Base-by-base conservation (phyloP, 2,888 invertebrate species). In the Drosophila testacea region DNA sequence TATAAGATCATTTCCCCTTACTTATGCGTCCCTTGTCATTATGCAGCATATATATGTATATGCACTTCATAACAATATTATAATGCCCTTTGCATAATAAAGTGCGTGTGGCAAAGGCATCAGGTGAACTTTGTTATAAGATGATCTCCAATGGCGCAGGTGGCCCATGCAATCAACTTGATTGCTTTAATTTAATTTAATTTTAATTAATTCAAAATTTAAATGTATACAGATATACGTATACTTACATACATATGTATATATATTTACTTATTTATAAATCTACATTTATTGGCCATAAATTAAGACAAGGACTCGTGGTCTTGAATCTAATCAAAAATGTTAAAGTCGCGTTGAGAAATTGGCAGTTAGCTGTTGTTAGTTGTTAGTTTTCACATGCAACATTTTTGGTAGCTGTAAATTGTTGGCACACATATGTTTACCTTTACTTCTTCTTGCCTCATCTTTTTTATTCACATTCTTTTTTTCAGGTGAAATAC, bases 401-500 rank as follows among this genome's bases (percentile, higher is more conserved):
- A 32, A 38, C 44, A 48, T 60, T 70, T 63, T 34, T 56, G 36
- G 36, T 32, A 5, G 42, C 16, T 50, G 62, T 52, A 64, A 48
- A 50, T 50, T 61, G 46, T 9, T 60, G 34, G 36, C 28, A 39
- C 67, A 39, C 57, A 44, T 44, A 48, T 73, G 60, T 42, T 59
- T 16, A 48, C 4, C 54, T 78, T 63, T 56, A 70, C 3, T 69
- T 39, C 47, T 50, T 44, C 11, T 52, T 55, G n/a, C 47, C 38
- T 30, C 16, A 7, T 46, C 22, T 4, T 36, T n/a, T n/a, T 13
- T 13, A 22, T 22, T 36, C 28, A 3, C 39, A 4, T 46, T 10
- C 34, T 47, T 41, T 46, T 28, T 47, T 16, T 16, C 84, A 93
- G 92, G 94, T 77, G 94, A 94, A 87, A 93, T 94, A 69, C 95